These are phyloP conservation scores for Lithophane semibrunnea DNA, from an alignment of 2,888 invertebrate species.

Conservation along the genomic window DNA sequence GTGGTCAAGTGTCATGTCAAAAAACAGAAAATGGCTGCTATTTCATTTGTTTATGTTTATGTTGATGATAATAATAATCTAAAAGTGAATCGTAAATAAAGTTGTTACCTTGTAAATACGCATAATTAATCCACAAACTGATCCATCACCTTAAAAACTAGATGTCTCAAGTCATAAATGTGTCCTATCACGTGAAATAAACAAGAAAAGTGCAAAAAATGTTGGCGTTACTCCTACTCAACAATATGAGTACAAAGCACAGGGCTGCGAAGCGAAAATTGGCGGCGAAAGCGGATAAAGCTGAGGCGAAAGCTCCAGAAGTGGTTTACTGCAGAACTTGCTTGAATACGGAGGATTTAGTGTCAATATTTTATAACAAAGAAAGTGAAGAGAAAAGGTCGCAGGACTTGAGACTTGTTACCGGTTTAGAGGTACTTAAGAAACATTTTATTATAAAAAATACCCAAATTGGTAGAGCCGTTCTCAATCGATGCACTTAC, in stretches of 20 bases:
- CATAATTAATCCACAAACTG: background rate
- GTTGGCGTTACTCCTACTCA: slow-evolving; percentile 60
- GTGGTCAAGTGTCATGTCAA: slow-evolving; percentile 27
- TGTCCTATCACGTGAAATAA: slow-evolving; percentile 13
- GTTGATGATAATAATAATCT: slow-evolving; percentile 12
- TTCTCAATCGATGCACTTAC: no score
- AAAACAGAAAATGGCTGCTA: slow-evolving; percentile 32
- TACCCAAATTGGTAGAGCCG: no score
- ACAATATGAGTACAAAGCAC: slow-evolving; percentile 55
- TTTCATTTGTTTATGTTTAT: slow-evolving; percentile 53
- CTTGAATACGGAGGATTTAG: slow-evolving; percentile 73
- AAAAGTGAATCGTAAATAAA: background rate
- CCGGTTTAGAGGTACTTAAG: slow-evolving; percentile 74
- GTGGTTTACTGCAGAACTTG: slow-evolving; percentile 77
- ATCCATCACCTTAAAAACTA: background rate
- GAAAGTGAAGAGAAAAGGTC: slow-evolving; percentile 73
- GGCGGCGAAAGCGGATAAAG: slow-evolving; percentile 20
- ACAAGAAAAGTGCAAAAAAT: slow-evolving; percentile 43
- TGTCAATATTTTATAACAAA: slow-evolving; percentile 75
- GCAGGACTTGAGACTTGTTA: slow-evolving; percentile 74
- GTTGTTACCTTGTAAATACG: background rate
- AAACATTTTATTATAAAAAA: no score
- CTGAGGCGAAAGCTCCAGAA: slow-evolving; percentile 31
- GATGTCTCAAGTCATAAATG: slow-evolving; percentile 32
- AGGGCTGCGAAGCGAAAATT: slow-evolving; percentile 27